A percentile compares a stretch with the other conserved stretches of the same genome.
These are phyloP conservation scores for Sebastes diaconus DNA, from an alignment of 2,797 vertebrate species.

Conservation along the genomic window DNA sequence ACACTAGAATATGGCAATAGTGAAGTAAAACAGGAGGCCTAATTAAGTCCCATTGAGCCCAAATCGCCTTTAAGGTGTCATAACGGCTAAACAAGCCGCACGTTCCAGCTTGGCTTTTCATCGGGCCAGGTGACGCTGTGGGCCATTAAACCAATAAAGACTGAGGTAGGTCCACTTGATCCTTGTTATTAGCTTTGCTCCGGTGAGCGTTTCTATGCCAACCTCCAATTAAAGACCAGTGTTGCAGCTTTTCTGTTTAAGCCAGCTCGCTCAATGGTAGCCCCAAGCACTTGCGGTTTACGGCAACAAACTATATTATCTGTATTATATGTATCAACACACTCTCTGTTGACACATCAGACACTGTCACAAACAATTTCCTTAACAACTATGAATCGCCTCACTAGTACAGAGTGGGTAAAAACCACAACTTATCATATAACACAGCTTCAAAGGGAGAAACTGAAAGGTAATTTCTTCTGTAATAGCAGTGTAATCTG, in stretches of 20 bases:
- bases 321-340: neutral
- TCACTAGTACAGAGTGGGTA: no score
- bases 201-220: conserved; percentile 63
- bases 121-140: conserved; percentile 7
- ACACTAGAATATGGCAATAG: neutral
- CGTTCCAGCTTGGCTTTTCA: conserved; percentile 21
- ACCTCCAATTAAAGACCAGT: conserved; percentile 56
- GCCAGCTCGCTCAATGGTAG: neutral
- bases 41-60: conserved; percentile 1
- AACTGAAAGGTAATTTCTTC: neutral
- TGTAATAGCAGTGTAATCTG: neutral
- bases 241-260: conserved; percentile 27
- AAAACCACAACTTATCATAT: neutral
- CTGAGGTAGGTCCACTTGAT: conserved; percentile 40
- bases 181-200: conserved; percentile 45
- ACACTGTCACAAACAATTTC: neutral
- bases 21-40: neutral
- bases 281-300: neutral
- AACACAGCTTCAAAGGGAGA: neutral
- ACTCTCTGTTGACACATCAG: neutral
- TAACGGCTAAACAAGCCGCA: conserved; percentile 15
- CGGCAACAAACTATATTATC: neutral
- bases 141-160: conserved; percentile 33
- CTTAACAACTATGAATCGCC: neutral
- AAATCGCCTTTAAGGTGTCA: conserved; percentile 8